Evolutionary conservation across 2,113 vertebrate species (phyloP), one percentile per base, ranked within the genome.

Genomic region (Sitta europaea): DNA sequence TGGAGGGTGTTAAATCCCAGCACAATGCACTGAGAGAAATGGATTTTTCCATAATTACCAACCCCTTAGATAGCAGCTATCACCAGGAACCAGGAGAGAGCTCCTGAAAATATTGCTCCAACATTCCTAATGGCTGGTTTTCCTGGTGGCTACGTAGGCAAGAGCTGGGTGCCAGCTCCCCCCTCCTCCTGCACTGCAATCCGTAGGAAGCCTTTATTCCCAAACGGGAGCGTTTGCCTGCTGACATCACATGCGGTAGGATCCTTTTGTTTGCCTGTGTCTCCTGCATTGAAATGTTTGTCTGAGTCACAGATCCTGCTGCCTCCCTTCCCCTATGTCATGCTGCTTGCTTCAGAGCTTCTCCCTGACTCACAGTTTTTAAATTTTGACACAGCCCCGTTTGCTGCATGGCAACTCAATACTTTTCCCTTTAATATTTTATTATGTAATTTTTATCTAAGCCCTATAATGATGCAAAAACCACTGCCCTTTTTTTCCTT

Each of bases 261-360:
- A 91, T 95, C 94, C 93, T 96, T 97, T 97, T 97, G 97, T 97
- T 91, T 97, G 95, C 88, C 92, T 62, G 40, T 82, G 83, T 95
- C 94, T 97, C 96, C 96, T 96, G 97, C 96, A 77, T 75, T 58
- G 87, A 92, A 94, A 95, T 93, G 94, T 95, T 92, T 85, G 94
- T 89, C 96, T 97, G 97, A 97, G 94, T 97, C 97, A 97, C 92
- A 53, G 53, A 59, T 92, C 81, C 92, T 2, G 7, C 74, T 11
- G 75, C 90, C 73, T 92, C 88, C 62, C 92, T 91, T 66, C 65
- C 68, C 81, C 91, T 94, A 12, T 93, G 75, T 91, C 96, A 92
- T 78, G 40, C 90, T 81, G 43, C 86, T 86, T 93, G 92, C 93
- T 93, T 70, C 74, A 92, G 82, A 97, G 79, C 94, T 95, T 94